Evolutionary conservation across 1,140 invertebrate species (phyloP).

Genomic region (Anadara kagoshimensis): DNA sequence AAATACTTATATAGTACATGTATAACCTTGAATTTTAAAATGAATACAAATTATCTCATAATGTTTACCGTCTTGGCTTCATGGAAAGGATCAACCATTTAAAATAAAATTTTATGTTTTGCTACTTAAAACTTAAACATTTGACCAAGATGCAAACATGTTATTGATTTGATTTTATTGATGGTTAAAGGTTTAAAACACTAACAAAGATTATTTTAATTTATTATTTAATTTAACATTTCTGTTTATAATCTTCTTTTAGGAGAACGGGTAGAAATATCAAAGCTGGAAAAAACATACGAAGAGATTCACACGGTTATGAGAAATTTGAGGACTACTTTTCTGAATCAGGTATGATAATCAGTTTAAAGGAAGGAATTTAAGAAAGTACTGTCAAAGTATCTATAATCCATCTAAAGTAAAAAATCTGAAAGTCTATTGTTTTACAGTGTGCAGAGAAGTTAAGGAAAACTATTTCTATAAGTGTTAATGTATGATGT

Average conservation of each 20-base stretch:
- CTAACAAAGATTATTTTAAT: too few species aligned
- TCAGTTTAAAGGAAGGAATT: neutral
- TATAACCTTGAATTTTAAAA: too few species aligned
- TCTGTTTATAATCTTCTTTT: neutral
- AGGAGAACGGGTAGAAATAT: constrained; percentile 57
- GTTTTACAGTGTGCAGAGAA: neutral
- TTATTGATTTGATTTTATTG: too few species aligned
- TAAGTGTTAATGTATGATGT: neutral
- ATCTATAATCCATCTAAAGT: neutral
- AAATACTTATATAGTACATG: too few species aligned
- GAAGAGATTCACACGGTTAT: constrained; percentile 52
- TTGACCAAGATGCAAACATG: neutral
- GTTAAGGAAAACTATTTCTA: neutral
- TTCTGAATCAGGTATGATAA: constrained; percentile 55
- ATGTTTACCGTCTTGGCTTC: too few species aligned
- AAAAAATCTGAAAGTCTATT: neutral
- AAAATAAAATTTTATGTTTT: neutral
- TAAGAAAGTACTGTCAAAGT: neutral
- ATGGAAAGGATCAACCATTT: too few species aligned
- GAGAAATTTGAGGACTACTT: constrained; percentile 62
- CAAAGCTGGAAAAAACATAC: constrained; percentile 55
- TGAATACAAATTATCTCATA: too few species aligned
- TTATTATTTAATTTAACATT: too few species aligned
- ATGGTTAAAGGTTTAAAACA: too few species aligned
- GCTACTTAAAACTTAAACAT: neutral